Conservation (phyloP, 1,140 invertebrate species). For the Aphidius gifuensis region DNA sequence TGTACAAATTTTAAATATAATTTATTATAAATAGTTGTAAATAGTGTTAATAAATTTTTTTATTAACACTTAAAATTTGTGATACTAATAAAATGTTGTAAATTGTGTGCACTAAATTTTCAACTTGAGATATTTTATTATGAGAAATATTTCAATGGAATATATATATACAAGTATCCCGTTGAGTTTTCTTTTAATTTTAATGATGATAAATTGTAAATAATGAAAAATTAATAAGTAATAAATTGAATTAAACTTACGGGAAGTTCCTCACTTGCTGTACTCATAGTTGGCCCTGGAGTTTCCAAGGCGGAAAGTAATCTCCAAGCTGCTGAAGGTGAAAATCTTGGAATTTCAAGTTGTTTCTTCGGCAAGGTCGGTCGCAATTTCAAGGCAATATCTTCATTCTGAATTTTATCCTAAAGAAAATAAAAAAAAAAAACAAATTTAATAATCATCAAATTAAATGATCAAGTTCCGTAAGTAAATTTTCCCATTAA, state of each 20-base stretch:
- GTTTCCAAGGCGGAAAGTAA: slow-evolving; percentile 59
- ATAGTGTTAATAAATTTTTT: too few relatives aligned
- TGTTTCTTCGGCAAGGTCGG: slow-evolving; percentile 76
- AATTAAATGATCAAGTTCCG: background rate
- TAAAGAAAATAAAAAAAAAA: slow-evolving; percentile 21
- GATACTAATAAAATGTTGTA: background rate
- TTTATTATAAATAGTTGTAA: too few relatives aligned
- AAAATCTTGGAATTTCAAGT: slow-evolving; percentile 72
- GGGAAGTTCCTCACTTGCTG: slow-evolving; percentile 45
- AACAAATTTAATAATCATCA: slow-evolving; percentile 1
- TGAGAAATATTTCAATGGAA: too few relatives aligned
- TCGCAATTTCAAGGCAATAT: slow-evolving; percentile 69
- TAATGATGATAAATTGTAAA: background rate
- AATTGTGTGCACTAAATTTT: slow-evolving; percentile 16
- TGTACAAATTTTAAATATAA: background rate
- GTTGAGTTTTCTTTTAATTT: background rate
- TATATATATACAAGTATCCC: too few relatives aligned
- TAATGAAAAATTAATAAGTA: background rate
- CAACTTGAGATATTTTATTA: background rate
- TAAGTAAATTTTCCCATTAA: background rate
- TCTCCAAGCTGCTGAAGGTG: slow-evolving; percentile 78
- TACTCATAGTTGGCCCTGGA: slow-evolving; percentile 42
- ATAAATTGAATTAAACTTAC: slow-evolving; percentile 30
- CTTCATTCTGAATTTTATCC: slow-evolving; percentile 40
- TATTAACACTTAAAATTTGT: too few relatives aligned